Conservation (phyloP, 2,113 vertebrate genomes). For the Thermophis baileyi region DNA sequence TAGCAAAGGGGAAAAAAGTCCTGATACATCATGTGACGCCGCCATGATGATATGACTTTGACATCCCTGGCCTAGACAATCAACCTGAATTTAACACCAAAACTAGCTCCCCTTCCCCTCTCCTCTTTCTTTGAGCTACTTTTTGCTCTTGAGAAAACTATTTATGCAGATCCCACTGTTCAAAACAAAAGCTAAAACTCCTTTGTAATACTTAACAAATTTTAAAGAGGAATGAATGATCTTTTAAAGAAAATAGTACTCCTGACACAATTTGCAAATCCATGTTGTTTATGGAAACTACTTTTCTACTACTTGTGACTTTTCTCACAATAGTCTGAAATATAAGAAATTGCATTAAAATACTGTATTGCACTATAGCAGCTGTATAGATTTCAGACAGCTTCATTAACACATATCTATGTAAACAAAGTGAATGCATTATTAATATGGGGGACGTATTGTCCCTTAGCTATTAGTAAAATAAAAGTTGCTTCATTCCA, state of each 20-base stretch:
- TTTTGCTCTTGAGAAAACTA: constrained; percentile 17
- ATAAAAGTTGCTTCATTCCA: constrained; percentile 33
- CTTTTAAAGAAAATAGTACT: constrained; percentile 46
- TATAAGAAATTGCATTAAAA: constrained; percentile 29
- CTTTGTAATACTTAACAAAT: constrained; percentile 33
- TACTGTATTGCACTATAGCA: constrained; percentile 31
- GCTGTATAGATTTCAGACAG: constrained; percentile 34
- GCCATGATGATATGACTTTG: too few species aligned
- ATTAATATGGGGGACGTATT: constrained; percentile 46
- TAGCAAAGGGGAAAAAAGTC: too few species aligned
- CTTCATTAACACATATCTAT: constrained; percentile 12
- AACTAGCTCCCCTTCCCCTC: not conserved
- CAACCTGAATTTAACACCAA: not conserved
- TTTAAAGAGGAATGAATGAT: constrained; percentile 50
- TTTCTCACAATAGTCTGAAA: constrained; percentile 49
- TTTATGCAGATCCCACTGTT: constrained; percentile 5
- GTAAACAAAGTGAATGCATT: constrained; percentile 9
- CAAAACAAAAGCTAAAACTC: constrained; percentile 3
- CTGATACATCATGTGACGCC: too few species aligned
- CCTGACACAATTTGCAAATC: constrained; percentile 47
- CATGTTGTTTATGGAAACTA: constrained; percentile 53
- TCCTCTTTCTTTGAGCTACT: not conserved
- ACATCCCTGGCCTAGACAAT: not conserved
- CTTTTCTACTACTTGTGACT: too few species aligned
- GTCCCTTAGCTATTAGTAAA: constrained; percentile 37